Percentiles rank a stretch among this genome's conserved stretches.
These are phyloP conservation scores for Trichomycterus rosablanca DNA, from an alignment of 2,113 vertebrate genomes.

Conservation along the genomic window DNA sequence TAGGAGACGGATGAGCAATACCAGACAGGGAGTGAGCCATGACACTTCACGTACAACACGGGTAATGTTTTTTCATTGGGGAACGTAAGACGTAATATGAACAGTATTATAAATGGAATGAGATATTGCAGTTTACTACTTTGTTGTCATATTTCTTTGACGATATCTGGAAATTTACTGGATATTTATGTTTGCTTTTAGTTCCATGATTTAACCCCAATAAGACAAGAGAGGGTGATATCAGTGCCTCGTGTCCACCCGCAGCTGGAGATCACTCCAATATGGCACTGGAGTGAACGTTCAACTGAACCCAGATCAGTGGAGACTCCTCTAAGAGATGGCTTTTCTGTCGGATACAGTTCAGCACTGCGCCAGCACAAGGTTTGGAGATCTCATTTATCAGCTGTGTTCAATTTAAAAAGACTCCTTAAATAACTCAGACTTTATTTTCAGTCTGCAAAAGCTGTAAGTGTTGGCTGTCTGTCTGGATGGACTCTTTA, in stretches of 20 bases:
- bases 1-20: conserved; percentile 27
- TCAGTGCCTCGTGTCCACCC: conserved; percentile 34
- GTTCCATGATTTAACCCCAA: conserved; percentile 61
- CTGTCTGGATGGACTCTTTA: conserved; percentile 55
- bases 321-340: conserved; percentile 45
- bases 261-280: conserved; percentile 34
- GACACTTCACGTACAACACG: neutral
- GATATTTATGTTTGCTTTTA: conserved; percentile 9
- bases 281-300: conserved; percentile 42
- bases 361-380: conserved; percentile 36
- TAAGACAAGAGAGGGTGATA: conserved; percentile 50
- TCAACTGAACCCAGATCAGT: conserved; percentile 23
- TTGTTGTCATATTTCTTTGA: too few relatives aligned
- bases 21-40: conserved; percentile 27
- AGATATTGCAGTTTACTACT: too few relatives aligned
- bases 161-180: too few relatives aligned
- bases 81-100: too few relatives aligned
- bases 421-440: too few relatives aligned
- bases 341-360: conserved; percentile 27
- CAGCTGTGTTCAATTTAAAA: too few relatives aligned
- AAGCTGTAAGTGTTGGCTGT: conserved; percentile 46
- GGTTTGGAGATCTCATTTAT: conserved; percentile 26
- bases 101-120: too few relatives aligned
- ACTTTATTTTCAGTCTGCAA: conserved; percentile 40
- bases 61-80: too few relatives aligned